Percentiles rank a stretch among this genome's conserved stretches.
Conservation (phyloP, 35 echinoderm and acorn worm genomes). For the Ophiothrix spiculata region DNA sequence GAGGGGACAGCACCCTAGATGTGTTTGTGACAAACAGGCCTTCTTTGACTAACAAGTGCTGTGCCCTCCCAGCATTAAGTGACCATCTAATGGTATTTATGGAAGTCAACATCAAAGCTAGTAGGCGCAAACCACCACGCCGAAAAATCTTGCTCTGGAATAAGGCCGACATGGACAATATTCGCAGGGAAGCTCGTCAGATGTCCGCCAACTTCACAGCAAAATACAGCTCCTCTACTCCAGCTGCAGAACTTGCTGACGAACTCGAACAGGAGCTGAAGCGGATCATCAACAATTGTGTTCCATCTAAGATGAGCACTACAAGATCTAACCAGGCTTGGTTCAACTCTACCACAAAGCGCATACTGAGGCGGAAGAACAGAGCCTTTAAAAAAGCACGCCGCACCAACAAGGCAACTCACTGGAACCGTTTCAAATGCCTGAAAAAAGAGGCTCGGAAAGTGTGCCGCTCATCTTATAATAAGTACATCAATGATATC, state of each 20-base stretch:
- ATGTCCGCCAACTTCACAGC: background rate
- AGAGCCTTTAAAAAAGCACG: conserved; percentile 3
- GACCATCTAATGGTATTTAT: background rate
- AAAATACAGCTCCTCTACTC: background rate
- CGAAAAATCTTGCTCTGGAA: conserved; percentile 7
- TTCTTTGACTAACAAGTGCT: conserved; percentile 8
- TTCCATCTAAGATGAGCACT: background rate
- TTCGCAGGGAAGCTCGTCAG: background rate
- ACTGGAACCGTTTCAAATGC: conserved; percentile 6
- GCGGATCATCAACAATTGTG: background rate
- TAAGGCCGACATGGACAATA: background rate
- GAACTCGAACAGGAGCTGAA: background rate
- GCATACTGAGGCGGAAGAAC: background rate
- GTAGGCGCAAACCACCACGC: background rate
- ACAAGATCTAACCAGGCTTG: background rate
- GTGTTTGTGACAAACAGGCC: conserved; percentile 19
- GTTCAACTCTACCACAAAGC: conserved; percentile 16
- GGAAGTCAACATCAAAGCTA: background rate
- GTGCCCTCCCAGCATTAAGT: background rate
- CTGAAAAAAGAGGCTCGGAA: background rate
- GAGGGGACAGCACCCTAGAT: conserved; percentile 2
- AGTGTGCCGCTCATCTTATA: background rate
- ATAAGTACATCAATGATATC: conserved; percentile 12
- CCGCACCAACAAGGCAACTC: conserved; percentile 5
- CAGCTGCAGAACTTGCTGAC: background rate